These are phyloP conservation scores for Eumerus sabulonum DNA, from an alignment of 2,888 invertebrate species.

Conservation along the genomic window DNA sequence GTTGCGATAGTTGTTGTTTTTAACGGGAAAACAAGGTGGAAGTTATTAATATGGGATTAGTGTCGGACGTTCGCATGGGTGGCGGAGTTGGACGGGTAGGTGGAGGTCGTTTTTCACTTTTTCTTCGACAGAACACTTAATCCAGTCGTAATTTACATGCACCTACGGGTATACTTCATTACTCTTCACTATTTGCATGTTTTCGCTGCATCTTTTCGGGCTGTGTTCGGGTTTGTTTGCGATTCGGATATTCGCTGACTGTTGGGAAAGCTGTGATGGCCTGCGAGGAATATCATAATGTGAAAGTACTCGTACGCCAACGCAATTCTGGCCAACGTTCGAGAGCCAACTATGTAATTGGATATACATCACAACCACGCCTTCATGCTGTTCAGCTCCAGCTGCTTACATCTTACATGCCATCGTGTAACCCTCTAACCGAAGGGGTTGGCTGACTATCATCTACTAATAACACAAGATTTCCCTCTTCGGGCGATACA, in stretches of 20 bases:
- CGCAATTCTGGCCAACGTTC: no score
- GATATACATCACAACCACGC: constrained; percentile 60
- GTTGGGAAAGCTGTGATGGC: constrained; percentile 14
- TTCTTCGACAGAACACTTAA: neutral
- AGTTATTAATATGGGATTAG: neutral
- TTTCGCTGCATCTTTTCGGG: neutral
- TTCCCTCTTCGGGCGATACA: constrained; percentile 50
- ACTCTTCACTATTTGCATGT: neutral
- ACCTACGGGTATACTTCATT: constrained; percentile 5
- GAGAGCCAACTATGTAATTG: constrained; percentile 16
- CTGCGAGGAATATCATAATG: neutral
- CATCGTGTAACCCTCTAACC: constrained; percentile 39
- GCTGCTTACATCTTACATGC: constrained; percentile 46
- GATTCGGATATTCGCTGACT: constrained; percentile 27
- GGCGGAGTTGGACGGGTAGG: neutral
- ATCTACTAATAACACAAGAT: constrained; percentile 57
- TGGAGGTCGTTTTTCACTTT: neutral
- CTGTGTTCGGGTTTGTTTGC: neutral
- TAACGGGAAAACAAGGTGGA: no score
- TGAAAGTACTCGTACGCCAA: no score
- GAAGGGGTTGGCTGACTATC: constrained; percentile 42
- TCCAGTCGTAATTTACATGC: neutral
- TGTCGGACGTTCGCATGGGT: constrained; percentile 6
- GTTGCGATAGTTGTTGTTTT: no score
- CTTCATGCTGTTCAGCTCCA: constrained; percentile 53